Evolutionary conservation across 1,140 invertebrate genomes (phyloP).

Genomic region (Drosophila pallidifrons): DNA sequence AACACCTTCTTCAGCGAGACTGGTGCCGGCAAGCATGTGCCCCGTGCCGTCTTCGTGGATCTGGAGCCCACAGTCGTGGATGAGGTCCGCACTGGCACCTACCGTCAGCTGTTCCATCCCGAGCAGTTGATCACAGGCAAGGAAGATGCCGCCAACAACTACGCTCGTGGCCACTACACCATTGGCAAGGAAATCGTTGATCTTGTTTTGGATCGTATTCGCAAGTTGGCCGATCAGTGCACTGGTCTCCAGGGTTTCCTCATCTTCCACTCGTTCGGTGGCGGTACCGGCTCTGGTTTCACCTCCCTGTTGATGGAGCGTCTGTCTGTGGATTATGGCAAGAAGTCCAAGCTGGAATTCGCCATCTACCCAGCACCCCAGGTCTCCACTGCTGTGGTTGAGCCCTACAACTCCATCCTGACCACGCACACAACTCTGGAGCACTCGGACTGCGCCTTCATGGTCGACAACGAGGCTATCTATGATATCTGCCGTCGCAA

Average conservation of each 20-base stretch:
- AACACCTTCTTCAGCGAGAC: conserved; percentile 96
- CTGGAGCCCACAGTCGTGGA: conserved; percentile 95
- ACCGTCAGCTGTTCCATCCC: conserved; percentile 94
- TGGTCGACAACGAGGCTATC: conserved; percentile 95
- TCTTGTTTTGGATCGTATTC: conserved; percentile 91
- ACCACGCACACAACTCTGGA: conserved; percentile 93
- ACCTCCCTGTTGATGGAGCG: conserved; percentile 95
- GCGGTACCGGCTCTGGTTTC: conserved; percentile 95
- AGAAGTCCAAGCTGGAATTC: conserved; percentile 95
- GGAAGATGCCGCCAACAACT: conserved; percentile 96
- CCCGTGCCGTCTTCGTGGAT: conserved; percentile 94
- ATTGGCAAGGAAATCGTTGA: conserved; percentile 96
- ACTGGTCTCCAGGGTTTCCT: conserved; percentile 95
- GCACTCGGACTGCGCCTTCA: conserved; percentile 94
- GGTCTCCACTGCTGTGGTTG: conserved; percentile 95
- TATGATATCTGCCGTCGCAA: conserved; percentile 96
- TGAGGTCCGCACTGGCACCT: conserved; percentile 94
- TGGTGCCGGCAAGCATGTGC: conserved; percentile 94
- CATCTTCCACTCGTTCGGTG: conserved; percentile 95
- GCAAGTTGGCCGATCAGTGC: conserved; percentile 94
- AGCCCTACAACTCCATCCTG: conserved; percentile 95
- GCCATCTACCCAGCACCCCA: conserved; percentile 96
- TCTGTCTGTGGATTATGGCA: conserved; percentile 95
- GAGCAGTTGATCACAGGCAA: conserved; percentile 94
- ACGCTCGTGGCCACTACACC: conserved; percentile 95